phyloP scores from a whole-genome alignment of 1,140 invertebrate species.

The Pseudomyrmex cubaensis region DNA sequence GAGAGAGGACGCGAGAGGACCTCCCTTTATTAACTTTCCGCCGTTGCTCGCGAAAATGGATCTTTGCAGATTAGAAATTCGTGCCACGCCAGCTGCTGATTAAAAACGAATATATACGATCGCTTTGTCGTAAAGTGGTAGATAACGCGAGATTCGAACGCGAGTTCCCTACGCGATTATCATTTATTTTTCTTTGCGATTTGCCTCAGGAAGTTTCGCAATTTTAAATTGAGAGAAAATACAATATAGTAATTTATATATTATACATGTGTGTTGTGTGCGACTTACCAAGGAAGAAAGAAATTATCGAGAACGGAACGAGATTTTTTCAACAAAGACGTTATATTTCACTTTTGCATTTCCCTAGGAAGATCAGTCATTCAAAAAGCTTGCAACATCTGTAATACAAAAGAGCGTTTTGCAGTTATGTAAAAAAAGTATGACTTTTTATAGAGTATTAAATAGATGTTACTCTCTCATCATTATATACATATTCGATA shows the following conservation, averaged over 20 bases:
- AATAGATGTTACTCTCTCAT: not conserved
- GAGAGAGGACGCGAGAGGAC: conserved; percentile 4
- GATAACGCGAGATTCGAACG: not conserved
- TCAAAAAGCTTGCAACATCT: not conserved
- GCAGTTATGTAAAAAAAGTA: not conserved
- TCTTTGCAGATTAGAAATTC: conserved; percentile 43
- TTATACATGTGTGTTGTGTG: no score
- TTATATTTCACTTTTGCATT: not conserved
- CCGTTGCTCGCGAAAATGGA: conserved; percentile 42
- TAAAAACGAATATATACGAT: conserved; percentile 43
- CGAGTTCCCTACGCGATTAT: not conserved
- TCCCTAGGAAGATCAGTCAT: not conserved
- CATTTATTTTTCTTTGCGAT: no score
- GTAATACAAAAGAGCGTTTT: conserved; percentile 2
- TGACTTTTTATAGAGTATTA: not conserved
- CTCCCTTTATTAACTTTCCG: conserved; percentile 48
- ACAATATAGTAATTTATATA: no score
- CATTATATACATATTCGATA: not conserved
- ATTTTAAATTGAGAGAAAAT: no score
- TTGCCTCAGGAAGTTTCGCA: not conserved
- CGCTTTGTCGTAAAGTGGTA: not conserved
- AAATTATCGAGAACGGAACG: not conserved
- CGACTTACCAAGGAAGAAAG: no score
- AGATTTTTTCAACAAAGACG: not conserved
- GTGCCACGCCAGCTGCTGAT: conserved; percentile 38